Base-by-base conservation (phyloP, 2,797 vertebrate genomes). In the Ispidina lecontei region DNA sequence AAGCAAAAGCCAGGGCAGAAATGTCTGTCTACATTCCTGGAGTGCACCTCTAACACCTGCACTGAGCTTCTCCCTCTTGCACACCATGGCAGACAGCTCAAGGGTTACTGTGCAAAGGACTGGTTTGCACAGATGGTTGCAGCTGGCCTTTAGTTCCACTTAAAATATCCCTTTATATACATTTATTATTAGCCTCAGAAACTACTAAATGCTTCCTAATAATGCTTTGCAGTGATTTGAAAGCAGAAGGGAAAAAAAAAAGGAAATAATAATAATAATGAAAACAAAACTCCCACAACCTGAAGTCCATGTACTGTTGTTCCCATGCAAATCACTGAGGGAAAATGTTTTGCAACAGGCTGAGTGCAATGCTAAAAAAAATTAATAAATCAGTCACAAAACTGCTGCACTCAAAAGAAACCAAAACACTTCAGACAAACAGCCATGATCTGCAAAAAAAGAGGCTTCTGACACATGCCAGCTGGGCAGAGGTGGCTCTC, bases 11-110 rank as follows among this genome's bases (percentile, higher is more conserved):
- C 14, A n/a, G 37, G 64, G 17, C 16, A 75, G 26, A 43, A 46
- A n/a, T 0, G 2, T 1, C 0, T 7, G 16, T 4, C 47, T 5
- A 1, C 29, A 10, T 18, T 63, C 73, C 81, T 54, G 43, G 8
- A 29, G 16, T 0, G 6, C 11, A 56, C 46, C 43, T 80, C 25
- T 28, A 89, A 5, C 2, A 33, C 62, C 43, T 44, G 37, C 0
- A 33, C 52, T 20, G 20, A 35, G 31, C 6, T 41, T 22, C 67
- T 49, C 35, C 29, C 65, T 49, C 52, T 19, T 56, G 67, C n/a
- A 7, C 4, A 33, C 33, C 55, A 15, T 5, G 26, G 16, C 49
- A 28, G 29, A n/a, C 55, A 83, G 54, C 43, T 76, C 52, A 33
- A 22, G 18, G 60, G 35, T 46, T 51, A 6, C 43, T n/a, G 2